A percentile compares a stretch with the other conserved stretches of the same genome.
These are phyloP conservation scores for Trinorchestia longiramus DNA, from an alignment of 1,140 invertebrate genomes.

Conservation along the genomic window DNA sequence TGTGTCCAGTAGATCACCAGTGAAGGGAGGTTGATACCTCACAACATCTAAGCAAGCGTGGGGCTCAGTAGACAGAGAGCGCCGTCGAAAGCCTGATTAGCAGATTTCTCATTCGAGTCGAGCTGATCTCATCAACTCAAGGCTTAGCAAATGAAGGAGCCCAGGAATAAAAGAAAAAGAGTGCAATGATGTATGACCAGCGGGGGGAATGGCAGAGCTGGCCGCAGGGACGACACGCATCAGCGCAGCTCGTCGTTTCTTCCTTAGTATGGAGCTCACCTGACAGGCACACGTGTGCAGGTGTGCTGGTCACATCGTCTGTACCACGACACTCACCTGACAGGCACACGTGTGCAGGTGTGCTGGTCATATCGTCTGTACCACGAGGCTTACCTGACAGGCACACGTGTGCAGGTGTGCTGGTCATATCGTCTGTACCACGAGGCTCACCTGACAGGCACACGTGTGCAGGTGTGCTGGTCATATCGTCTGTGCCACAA, in stretches of 20 bases:
- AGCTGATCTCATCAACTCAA: conserved; percentile 54
- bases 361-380: not conserved
- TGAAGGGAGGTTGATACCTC: not conserved
- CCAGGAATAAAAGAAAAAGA: conserved; percentile 49
- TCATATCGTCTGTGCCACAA: not conserved
- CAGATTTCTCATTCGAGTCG: conserved; percentile 45
- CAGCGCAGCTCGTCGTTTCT: not conserved
- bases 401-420: not conserved
- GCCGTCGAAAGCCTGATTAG: conserved; percentile 52
- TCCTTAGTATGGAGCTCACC: not conserved
- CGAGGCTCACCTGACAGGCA: not conserved
- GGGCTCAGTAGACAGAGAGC: not conserved
- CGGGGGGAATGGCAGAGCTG: not conserved
- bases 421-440: not conserved
- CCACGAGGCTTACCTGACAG: too few relatives aligned
- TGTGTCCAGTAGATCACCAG: not conserved
- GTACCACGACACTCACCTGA: too few relatives aligned
- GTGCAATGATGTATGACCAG: conserved; percentile 22
- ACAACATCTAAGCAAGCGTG: not conserved
- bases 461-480: not conserved
- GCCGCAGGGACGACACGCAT: not conserved
- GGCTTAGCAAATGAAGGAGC: conserved; percentile 46
- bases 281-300: not conserved
- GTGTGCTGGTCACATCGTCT: not conserved
- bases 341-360: not conserved